A percentile compares a stretch with the other conserved stretches of the same genome.
Evolutionary conservation across 2,113 vertebrate species (phyloP).

Genomic region (Ploceus nigricollis): DNA sequence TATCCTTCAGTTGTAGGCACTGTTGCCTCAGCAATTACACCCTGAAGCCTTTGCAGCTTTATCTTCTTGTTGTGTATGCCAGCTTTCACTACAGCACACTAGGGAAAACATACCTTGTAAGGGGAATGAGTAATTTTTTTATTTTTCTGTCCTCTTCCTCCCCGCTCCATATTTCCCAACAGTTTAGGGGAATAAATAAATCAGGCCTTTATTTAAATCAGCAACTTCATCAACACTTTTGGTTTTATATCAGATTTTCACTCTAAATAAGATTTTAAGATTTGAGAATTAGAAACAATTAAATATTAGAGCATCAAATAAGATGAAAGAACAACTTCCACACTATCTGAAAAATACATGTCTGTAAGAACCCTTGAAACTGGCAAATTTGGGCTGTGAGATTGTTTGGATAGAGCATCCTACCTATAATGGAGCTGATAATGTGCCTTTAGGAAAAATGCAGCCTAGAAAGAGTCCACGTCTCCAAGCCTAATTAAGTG

Average conservation of each 20-base stretch:
- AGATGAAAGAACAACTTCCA: neutral
- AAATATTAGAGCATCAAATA: neutral
- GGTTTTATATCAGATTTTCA: neutral
- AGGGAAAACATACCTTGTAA: neutral
- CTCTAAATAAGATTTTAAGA: neutral
- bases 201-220: neutral
- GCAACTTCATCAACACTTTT: neutral
- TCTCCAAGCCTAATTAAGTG: neutral
- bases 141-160: neutral
- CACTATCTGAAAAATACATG: neutral
- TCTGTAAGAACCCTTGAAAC: neutral
- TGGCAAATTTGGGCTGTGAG: fast-evolving
- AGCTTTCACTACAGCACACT: neutral
- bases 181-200: neutral
- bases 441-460: neutral
- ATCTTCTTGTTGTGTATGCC: neutral
- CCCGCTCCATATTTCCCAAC: neutral
- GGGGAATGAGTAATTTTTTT: neutral
- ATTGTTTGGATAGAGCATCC: neutral
- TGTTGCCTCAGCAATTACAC: neutral
- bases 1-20: neutral
- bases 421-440: neutral
- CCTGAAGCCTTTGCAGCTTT: neutral
- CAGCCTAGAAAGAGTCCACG: neutral
- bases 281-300: neutral